phyloP scores from a whole-genome alignment of 1,140 invertebrate genomes.

The Aphidius gifuensis region DNA sequence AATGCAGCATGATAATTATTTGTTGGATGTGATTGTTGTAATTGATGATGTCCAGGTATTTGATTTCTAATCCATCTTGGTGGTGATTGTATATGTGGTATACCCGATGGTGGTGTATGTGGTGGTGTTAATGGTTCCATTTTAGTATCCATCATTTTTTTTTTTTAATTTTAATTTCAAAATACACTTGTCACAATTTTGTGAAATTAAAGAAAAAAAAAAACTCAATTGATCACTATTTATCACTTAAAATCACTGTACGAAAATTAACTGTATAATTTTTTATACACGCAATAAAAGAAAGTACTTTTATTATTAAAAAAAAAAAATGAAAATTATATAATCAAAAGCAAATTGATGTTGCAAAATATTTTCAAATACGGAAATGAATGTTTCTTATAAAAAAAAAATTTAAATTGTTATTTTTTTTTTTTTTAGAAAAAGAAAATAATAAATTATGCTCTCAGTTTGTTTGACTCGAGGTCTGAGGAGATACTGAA shows the following conservation, averaged over 20 bases:
- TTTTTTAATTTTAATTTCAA: background rate
- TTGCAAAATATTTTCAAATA: too few relatives aligned
- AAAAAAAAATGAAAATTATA: too few relatives aligned
- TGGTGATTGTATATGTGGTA: slow-evolving; percentile 38
- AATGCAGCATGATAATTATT: slow-evolving; percentile 58
- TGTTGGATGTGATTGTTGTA: slow-evolving; percentile 25
- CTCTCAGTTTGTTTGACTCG: slow-evolving; percentile 31
- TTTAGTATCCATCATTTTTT: slow-evolving; percentile 35
- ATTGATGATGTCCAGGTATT: slow-evolving; percentile 27
- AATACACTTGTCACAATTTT: slow-evolving; percentile 1
- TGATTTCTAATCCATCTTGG: slow-evolving; percentile 25
- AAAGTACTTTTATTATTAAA: background rate
- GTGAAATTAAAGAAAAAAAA: background rate
- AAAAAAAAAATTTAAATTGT: too few relatives aligned
- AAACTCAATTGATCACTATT: background rate
- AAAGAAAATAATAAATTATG: background rate
- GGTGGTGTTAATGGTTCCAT: slow-evolving; percentile 65
- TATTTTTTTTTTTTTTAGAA: too few relatives aligned
- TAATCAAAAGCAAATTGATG: too few relatives aligned
- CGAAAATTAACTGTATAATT: background rate
- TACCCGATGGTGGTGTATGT: slow-evolving; percentile 65
- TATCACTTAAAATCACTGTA: background rate
- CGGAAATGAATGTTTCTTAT: too few relatives aligned
- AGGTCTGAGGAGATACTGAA: slow-evolving; percentile 43
- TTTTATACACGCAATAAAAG: background rate